Conservation (phyloP, 2,797 vertebrate genomes). For the Botia kubotai region DNA sequence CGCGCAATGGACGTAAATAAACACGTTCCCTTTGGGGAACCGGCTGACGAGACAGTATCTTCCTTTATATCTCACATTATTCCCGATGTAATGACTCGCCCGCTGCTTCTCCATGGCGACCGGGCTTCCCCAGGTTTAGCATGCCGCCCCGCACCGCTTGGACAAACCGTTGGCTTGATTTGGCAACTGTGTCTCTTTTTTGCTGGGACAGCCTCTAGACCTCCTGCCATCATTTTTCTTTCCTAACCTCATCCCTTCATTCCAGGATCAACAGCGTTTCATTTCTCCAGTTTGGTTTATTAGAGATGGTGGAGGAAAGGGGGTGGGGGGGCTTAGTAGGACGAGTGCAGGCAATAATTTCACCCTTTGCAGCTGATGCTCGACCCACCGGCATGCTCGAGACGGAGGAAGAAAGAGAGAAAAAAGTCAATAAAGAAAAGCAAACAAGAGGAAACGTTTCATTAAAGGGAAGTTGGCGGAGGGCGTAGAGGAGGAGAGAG, state of each 20-base stretch:
- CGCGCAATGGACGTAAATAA: slow-evolving; percentile 50
- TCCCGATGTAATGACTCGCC: slow-evolving; percentile 17
- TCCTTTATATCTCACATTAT: slow-evolving; percentile 32
- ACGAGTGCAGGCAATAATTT: slow-evolving; percentile 57
- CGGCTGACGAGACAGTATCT: slow-evolving; percentile 25
- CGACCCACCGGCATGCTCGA: slow-evolving; percentile 45
- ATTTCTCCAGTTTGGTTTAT: slow-evolving; percentile 61
- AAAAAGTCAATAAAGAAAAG: slow-evolving; percentile 65
- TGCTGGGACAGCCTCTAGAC: slow-evolving; percentile 45
- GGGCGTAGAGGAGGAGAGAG: slow-evolving; percentile 28
- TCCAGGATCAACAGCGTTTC: slow-evolving; percentile 53
- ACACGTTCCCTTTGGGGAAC: slow-evolving; percentile 43
- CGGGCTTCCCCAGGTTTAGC: slow-evolving; percentile 26
- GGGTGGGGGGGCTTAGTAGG: slow-evolving; percentile 19
- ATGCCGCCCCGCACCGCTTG: neutral
- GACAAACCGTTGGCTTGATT: slow-evolving; percentile 21
- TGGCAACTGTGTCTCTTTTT: slow-evolving; percentile 48
- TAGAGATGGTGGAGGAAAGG: slow-evolving; percentile 51
- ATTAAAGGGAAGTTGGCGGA: slow-evolving; percentile 64
- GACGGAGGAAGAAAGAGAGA: slow-evolving; percentile 52
- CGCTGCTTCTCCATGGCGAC: slow-evolving; percentile 24
- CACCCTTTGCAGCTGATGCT: slow-evolving; percentile 53
- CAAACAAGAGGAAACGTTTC: slow-evolving; percentile 66
- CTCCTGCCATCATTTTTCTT: slow-evolving; percentile 35
- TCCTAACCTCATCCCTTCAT: slow-evolving; percentile 35